Base-by-base conservation (phyloP, 2,113 vertebrate genomes). In the Arenaria interpres region DNA sequence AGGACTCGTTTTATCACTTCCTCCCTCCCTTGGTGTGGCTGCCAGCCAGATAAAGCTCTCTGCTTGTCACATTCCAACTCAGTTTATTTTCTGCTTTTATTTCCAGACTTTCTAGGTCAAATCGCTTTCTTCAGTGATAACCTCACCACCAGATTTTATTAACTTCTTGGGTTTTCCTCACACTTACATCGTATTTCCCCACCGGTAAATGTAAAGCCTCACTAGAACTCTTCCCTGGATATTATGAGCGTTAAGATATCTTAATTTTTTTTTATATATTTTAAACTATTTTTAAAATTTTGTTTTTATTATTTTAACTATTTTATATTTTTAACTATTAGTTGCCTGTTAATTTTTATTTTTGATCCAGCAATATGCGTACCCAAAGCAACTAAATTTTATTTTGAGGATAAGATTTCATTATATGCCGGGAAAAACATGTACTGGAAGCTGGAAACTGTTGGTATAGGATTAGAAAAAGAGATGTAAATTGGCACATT, bases 31-130 rank as follows among this genome's bases (percentile, higher is more conserved):
- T 39, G 12, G 4, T 59, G 21, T 43, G 53, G 27, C 33, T 90
- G 14, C 30, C 80, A 33, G 57, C 35, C 35, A 64, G 43, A 37
- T 51, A 86, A 85, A 1, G 1, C 22, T 17, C 33, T 81, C 46
- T 71, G 7, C 18, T 46, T 81, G 24, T 18, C 15, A 5, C 25
- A 3, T 78, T 90, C 46, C 17, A 43, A 33, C 25, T 79, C 89
- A 37, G 22, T 28, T 94, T 45, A 68, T 90, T 80, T 86, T 90
- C 86, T 92, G 48, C 9, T 85, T 59, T 71, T 51, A 43, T 80
- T 93, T 88, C 28, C 14, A 59, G 19, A 50, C 41, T 78, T 92
- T 76, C 48, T 46, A 60, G 48, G 20, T 86, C 20, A 60, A 85
- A 79, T 76, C 18, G 46, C 28, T 79, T 74, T 74, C 20, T 67